Base-by-base conservation (phyloP, 2,113 vertebrate genomes). In the Chitala chitala region DNA sequence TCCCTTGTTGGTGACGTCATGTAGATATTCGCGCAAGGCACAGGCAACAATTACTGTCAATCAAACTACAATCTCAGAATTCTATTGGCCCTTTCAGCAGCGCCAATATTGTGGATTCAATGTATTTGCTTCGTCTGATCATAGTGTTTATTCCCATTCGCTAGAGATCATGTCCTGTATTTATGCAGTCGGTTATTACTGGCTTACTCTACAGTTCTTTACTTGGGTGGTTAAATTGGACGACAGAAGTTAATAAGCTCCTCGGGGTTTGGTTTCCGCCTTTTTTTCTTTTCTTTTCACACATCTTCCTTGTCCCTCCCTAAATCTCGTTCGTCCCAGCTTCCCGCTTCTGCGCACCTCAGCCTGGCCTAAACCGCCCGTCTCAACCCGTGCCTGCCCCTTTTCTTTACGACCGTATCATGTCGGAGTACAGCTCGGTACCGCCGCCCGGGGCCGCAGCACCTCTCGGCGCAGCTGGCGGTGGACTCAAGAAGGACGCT, bases 401-500 rank as follows among this genome's bases (percentile, higher is more conserved):
- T 64, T 46, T 65, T 69, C 63, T 44, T 76, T 61, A 75, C 74
- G 76, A 72, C 63, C 82, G 81, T 81, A 90, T 79, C 81, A 92
- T 92, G 92, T 92, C 92, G 79, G 91, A 89, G 46, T 92, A 90
- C 84, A 86, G 81, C 74, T 80, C 79, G 84, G 78, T 90, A 73
- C 86, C 91, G 74, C 85, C 90, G 13, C 86, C 87, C 73, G 91
- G 88, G 83, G 85, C 87, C 77, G 86, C 74, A 63, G 78, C 81
- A 69, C 78, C 87, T 73, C 53, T 89, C 2, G 87, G 84, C 40
- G 84, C 91, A 15, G 88, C 44, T 55, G 90, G 85, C 61, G 59
- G 68, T 48, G 84, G 86, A 79, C 86, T 90, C 74, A 93, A 94
- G 81, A 95, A 94, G 73, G 94, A 96, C 86, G 94, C 94, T 12